Conservation (phyloP, 2,113 vertebrate genomes). For the Urocolius indicus region DNA sequence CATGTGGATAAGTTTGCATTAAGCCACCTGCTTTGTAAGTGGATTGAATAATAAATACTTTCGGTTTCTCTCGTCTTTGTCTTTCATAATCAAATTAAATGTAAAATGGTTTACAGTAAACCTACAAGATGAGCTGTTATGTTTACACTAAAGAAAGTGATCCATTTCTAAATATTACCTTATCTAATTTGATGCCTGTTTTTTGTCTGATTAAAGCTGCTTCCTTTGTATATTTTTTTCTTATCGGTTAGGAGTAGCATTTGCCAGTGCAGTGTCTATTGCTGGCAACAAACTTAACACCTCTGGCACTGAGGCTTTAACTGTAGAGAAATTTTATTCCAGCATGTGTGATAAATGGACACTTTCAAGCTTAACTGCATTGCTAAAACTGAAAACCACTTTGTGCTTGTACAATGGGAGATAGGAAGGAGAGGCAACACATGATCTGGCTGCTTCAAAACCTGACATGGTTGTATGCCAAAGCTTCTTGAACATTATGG, state of each 20-base stretch:
- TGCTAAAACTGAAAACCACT: constrained; percentile 47
- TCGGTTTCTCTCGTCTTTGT: constrained; percentile 79
- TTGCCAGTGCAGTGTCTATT: constrained; percentile 13
- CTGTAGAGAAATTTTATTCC: not conserved
- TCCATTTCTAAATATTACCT: constrained; percentile 37
- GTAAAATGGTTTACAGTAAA: constrained; percentile 63
- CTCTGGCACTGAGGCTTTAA: constrained; percentile 29
- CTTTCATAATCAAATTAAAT: constrained; percentile 69
- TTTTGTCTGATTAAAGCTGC: constrained; percentile 58
- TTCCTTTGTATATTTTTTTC: not conserved
- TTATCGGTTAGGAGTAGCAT: constrained; percentile 25
- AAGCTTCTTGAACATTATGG: not conserved
- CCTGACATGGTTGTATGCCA: not conserved
- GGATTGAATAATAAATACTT: constrained; percentile 81
- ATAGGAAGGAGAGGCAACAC: not conserved
- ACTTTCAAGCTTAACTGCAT: not conserved
- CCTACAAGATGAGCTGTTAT: constrained; percentile 22
- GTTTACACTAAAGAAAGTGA: constrained; percentile 49
- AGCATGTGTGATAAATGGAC: constrained; percentile 6
- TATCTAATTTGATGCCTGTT: constrained; percentile 26
- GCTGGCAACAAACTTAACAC: constrained; percentile 19
- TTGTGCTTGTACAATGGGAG: not conserved
- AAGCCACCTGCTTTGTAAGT: constrained; percentile 82
- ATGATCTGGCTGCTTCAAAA: not conserved
- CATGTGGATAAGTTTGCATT: constrained; percentile 80